Evolutionary conservation across 2,797 vertebrate genomes (phyloP).

Genomic region (Megaceryle alcyon): DNA sequence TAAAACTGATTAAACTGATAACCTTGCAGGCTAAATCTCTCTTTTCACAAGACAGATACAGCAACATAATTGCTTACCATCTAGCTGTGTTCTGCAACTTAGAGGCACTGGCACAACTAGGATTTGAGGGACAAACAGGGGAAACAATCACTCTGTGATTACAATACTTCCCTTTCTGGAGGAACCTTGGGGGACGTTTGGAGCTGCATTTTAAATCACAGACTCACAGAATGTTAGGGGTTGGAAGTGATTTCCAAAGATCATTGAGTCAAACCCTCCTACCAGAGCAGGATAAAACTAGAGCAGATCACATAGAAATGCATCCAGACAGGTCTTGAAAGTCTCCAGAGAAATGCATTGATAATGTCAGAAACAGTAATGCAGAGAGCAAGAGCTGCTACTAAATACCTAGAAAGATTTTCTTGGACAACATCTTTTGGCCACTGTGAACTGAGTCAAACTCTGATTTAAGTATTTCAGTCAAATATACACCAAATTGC

Average conservation of each 20-base stretch:
- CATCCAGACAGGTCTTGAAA: too few species aligned
- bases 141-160: not conserved
- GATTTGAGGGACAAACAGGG: not conserved
- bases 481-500: not conserved
- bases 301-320: too few species aligned
- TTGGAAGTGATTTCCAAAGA: too few species aligned
- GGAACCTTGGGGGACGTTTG: not conserved
- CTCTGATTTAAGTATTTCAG: not conserved
- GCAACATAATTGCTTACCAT: not conserved
- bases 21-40: not conserved
- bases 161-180: not conserved
- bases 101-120: not conserved
- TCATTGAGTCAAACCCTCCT: too few species aligned
- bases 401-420: not conserved
- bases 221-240: too few species aligned
- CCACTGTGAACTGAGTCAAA: not conserved
- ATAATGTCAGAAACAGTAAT: not conserved
- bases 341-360: not conserved
- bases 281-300: too few species aligned
- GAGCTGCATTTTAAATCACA: too few species aligned
- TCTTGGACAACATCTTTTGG: not conserved
- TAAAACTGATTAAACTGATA: not conserved
- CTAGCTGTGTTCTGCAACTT: not conserved
- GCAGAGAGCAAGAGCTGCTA: not conserved
- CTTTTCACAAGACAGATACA: not conserved